phyloP scores from a whole-genome alignment of 2,113 vertebrate species.

The Dipodomys ordii region DNA sequence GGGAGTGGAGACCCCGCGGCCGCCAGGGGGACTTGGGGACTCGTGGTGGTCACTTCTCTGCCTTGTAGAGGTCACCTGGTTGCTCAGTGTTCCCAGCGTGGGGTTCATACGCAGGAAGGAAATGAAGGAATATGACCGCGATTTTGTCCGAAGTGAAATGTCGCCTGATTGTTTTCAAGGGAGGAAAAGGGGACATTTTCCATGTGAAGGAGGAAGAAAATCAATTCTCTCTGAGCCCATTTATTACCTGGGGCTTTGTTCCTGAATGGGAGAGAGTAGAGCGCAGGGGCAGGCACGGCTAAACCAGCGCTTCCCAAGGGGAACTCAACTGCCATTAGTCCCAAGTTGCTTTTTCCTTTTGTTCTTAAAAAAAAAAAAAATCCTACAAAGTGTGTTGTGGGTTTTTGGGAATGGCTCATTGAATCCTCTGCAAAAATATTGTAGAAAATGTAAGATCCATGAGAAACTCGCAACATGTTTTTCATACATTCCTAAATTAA shows the following conservation, averaged over 20 bases:
- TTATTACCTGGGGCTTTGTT: neutral
- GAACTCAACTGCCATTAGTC: neutral
- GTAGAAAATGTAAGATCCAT: neutral
- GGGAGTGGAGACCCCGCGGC: neutral
- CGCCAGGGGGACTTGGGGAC: too few relatives aligned
- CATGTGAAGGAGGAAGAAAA: neutral
- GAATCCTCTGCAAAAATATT: neutral
- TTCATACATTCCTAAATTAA: neutral
- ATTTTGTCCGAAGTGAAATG: neutral
- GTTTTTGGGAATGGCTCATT: neutral
- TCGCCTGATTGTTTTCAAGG: neutral
- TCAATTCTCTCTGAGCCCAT: neutral
- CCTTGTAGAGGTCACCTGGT: constrained; percentile 71
- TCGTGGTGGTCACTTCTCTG: too few relatives aligned
- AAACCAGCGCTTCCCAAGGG: neutral
- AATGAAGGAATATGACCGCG: neutral
- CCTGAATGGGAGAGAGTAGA: too few relatives aligned
- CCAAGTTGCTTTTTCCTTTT: too few relatives aligned
- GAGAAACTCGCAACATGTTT: neutral
- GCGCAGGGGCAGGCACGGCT: too few relatives aligned
- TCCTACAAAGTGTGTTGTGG: neutral
- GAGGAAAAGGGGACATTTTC: neutral
- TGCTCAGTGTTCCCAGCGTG: constrained; percentile 9
- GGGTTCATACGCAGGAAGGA: constrained; percentile 54
- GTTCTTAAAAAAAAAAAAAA: neutral